These are phyloP conservation scores for Chamaetylas fuelleborni DNA, from an alignment of 2,113 vertebrate genomes.

Conservation along the genomic window DNA sequence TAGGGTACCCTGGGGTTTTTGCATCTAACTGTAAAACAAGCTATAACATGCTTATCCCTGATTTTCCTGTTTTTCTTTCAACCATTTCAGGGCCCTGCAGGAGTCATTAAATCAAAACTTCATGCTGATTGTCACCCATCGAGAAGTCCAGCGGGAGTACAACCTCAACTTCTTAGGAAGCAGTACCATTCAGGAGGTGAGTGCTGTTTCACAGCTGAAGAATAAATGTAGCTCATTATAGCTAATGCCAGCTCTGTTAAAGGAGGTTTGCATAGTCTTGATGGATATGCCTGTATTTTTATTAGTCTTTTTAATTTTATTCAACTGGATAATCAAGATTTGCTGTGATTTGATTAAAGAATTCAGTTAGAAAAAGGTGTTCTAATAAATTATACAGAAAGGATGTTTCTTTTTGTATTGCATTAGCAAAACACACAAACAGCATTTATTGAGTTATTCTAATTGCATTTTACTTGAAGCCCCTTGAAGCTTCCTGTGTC, in stretches of 20 bases:
- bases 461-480: not conserved
- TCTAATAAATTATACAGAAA: not conserved
- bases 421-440: not conserved
- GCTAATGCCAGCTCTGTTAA: slow-evolving; percentile 71
- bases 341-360: slow-evolving; percentile 59
- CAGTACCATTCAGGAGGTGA: slow-evolving; percentile 98
- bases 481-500: not conserved
- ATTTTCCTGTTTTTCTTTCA: slow-evolving; percentile 85
- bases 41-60: slow-evolving; percentile 86
- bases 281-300: slow-evolving; percentile 70
- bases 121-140: slow-evolving; percentile 96
- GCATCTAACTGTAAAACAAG: slow-evolving; percentile 82
- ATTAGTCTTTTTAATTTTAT: slow-evolving; percentile 61
- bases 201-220: slow-evolving; percentile 76
- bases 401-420: slow-evolving; percentile 1
- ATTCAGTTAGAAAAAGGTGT: slow-evolving; percentile 29
- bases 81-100: slow-evolving; percentile 88
- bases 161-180: slow-evolving; percentile 98
- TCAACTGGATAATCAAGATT: slow-evolving; percentile 53
- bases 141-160: slow-evolving; percentile 98
- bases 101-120: slow-evolving; percentile 98
- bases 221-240: slow-evolving; percentile 79
- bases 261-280: slow-evolving; percentile 56
- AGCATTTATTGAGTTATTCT: not conserved
- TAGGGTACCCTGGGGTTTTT: slow-evolving; percentile 78